These are phyloP conservation scores for Orchestia grillus DNA, from an alignment of 1,140 invertebrate genomes.

Conservation along the genomic window DNA sequence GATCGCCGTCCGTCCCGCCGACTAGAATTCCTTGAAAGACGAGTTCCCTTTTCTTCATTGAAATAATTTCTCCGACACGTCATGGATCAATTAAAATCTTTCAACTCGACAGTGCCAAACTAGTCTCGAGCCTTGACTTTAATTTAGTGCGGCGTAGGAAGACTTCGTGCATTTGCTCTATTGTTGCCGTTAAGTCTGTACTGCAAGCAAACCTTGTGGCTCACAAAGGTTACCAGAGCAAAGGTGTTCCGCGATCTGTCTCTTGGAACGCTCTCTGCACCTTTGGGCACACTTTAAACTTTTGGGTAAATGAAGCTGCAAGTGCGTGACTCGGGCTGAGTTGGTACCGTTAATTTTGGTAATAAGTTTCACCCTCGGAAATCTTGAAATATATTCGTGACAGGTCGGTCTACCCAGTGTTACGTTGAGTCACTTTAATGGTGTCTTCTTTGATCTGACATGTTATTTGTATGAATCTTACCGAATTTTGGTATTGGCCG, in stretches of 20 bases:
- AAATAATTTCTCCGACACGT: not conserved
- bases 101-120: not conserved
- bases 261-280: not conserved
- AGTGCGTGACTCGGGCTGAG: not conserved
- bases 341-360: not conserved
- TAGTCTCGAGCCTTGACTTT: slow-evolving; percentile 7
- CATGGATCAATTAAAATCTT: not conserved
- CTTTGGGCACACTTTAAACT: not conserved
- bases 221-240: slow-evolving; percentile 29
- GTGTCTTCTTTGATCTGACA: not conserved
- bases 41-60: not conserved
- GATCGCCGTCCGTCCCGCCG: not conserved
- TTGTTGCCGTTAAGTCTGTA: not conserved
- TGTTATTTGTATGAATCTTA: not conserved
- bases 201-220: slow-evolving; percentile 16
- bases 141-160: not conserved
- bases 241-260: slow-evolving; percentile 2
- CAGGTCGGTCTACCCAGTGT: not conserved
- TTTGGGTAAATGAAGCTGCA: not conserved
- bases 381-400: not conserved
- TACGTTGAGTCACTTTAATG: not conserved
- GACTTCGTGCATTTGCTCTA: not conserved
- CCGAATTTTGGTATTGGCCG: not conserved
- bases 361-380: not conserved
- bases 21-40: not conserved